Evolutionary conservation across 1,140 invertebrate species (phyloP).

Genomic region (Metaphire vulgaris): DNA sequence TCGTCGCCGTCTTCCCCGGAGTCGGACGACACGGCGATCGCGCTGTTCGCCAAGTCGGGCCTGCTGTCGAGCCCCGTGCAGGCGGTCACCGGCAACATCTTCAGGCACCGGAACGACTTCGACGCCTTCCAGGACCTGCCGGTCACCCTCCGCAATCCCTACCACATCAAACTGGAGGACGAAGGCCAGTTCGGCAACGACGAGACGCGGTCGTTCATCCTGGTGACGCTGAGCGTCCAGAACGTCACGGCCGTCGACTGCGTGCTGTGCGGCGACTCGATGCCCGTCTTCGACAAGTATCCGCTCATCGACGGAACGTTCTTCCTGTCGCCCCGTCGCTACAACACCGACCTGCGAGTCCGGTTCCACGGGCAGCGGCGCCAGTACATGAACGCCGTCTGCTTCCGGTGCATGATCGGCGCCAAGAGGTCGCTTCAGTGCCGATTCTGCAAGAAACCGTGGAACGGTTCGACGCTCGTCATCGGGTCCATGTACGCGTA

Average conservation of each 20-base stretch:
- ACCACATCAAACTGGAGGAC: slow-evolving; percentile 70
- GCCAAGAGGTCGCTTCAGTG: slow-evolving; percentile 70
- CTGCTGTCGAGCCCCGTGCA: slow-evolving; percentile 64
- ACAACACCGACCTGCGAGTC: slow-evolving; percentile 2
- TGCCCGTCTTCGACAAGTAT: slow-evolving; percentile 82
- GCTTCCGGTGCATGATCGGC: slow-evolving; percentile 48
- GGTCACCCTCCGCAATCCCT: slow-evolving; percentile 91
- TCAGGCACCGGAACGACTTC: slow-evolving; percentile 75
- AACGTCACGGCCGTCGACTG: slow-evolving; percentile 40
- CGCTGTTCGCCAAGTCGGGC: slow-evolving; percentile 67
- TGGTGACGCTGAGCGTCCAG: slow-evolving; percentile 40
- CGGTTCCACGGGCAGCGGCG: background rate
- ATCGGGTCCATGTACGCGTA: slow-evolving; percentile 96
- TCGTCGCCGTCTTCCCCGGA: slow-evolving; percentile 31
- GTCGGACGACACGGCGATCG: slow-evolving; percentile 27
- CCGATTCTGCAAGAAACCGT: slow-evolving; percentile 72
- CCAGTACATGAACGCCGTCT: slow-evolving; percentile 65
- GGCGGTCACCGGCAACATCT: slow-evolving; percentile 38
- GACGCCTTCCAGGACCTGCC: slow-evolving; percentile 89
- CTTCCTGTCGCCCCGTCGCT: slow-evolving; percentile 56
- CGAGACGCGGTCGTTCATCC: slow-evolving; percentile 63
- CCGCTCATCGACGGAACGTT: slow-evolving; percentile 94
- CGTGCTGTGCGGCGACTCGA: slow-evolving; percentile 76
- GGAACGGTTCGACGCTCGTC: slow-evolving; percentile 89
- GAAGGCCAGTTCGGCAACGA: slow-evolving; percentile 95